Percentiles rank a stretch among this genome's conserved stretches.
These are phyloP conservation scores for Lutraria lutraria DNA, from an alignment of 2,888 invertebrate genomes.

Conservation along the genomic window DNA sequence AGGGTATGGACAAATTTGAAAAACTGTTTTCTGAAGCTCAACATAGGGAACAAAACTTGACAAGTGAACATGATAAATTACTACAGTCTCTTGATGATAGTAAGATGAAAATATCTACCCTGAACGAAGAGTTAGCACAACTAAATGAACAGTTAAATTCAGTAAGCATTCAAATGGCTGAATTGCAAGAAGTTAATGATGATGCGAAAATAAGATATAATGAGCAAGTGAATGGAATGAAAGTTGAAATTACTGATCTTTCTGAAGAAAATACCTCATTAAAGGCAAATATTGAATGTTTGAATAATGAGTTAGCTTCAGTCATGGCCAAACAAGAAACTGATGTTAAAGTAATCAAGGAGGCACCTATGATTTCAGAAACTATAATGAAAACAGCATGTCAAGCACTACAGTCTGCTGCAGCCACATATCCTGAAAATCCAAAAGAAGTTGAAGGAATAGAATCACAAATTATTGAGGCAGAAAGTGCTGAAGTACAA, in stretches of 20 bases:
- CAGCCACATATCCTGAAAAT: background rate
- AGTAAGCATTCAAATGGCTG: background rate
- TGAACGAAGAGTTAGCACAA: conserved; percentile 15
- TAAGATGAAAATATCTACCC: background rate
- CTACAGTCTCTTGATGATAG: conserved; percentile 43
- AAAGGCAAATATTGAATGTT: background rate
- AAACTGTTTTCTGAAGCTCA: conserved; percentile 27
- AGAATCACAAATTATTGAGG: conserved; percentile 36
- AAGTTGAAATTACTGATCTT: conserved; percentile 18
- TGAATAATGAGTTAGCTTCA: background rate
- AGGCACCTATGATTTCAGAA: conserved; percentile 15
- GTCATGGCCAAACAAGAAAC: background rate
- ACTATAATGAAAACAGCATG: background rate
- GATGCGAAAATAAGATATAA: background rate
- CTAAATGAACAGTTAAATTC: background rate
- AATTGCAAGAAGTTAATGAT: background rate
- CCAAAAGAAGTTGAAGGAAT: background rate
- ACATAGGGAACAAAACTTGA: conserved; percentile 35
- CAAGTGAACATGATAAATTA: conserved; percentile 53
- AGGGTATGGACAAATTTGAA: conserved; percentile 28
- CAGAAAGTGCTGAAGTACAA: conserved; percentile 10
- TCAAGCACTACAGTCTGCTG: conserved; percentile 13
- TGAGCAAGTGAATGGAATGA: conserved; percentile 1
- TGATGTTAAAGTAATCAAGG: background rate
- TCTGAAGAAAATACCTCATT: conserved; percentile 10